Evolutionary conservation across 1,140 invertebrate genomes (phyloP), one percentile per base, ranked within the genome.

Genomic region (Calliphora vicina): DNA sequence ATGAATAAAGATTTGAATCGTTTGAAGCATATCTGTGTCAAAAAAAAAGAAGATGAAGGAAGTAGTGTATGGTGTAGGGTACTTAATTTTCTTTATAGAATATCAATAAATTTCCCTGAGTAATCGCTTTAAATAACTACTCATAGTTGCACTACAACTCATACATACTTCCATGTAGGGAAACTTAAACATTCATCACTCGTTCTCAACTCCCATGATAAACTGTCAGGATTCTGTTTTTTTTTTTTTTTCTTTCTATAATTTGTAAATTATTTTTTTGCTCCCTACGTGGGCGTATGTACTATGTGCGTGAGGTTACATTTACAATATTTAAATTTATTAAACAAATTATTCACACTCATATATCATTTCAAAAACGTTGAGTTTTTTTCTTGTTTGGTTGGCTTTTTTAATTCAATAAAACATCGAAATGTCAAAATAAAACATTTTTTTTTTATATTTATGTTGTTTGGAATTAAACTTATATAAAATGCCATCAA

Each of bases 371-470:
- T 50, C 4, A 50, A 17, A 50, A 50, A 35, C 35, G 6, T n/a
- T n/a, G n/a, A n/a, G n/a, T n/a, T 43, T 43, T 43, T 43, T 43
- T 6, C 50, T 15, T 57, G 50, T 10, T 10, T n/a, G n/a, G n/a
- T n/a, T n/a, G 17, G 10, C n/a, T 57, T 67, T 23, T 67, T 67
- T 67, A 67, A 67, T 67, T 67, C 57, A 67, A 67, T 25, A 67
- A 67, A 67, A 23, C 57, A 67, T 67, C 20, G 57, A 67, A 67
- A 67, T 67, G 57, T 67, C 57, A 67, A 67, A 67, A 67, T 20
- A 67, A 57, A 57, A 57, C 13, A 57, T 57, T 57, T 57, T 57
- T 57, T 57, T 57, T 57, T 57, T 57, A n/a, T 13, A 15, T 57
- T 4, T 13, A 35, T 35, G 6, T 35, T 29, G 29, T 8, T 5